Conservation (phyloP, 2,888 invertebrate genomes). For the Malthinus seriepunctatus region DNA sequence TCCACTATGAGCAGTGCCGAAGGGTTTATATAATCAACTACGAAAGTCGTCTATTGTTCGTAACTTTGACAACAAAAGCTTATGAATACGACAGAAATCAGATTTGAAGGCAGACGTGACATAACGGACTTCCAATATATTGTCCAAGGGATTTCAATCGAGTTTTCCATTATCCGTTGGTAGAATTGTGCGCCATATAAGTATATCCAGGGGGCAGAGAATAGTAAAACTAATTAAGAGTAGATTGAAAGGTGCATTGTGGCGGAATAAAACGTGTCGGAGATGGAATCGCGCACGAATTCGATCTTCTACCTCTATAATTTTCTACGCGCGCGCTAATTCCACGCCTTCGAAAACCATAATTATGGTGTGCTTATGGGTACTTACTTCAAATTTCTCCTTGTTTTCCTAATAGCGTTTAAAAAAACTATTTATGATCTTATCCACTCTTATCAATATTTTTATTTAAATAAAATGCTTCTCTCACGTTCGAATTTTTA, state of each 20-base stretch:
- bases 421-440: background rate
- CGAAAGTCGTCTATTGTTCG: slow-evolving; percentile 23
- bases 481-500: too few species aligned
- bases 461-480: background rate
- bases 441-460: background rate
- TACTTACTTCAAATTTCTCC: slow-evolving; percentile 18
- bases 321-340: slow-evolving; percentile 46
- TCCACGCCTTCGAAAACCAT: slow-evolving; percentile 46
- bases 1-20: slow-evolving; percentile 10
- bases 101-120: slow-evolving; percentile 23
- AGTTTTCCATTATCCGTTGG: slow-evolving; percentile 16
- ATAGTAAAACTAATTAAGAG: slow-evolving; percentile 44
- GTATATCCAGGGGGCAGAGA: slow-evolving; percentile 21
- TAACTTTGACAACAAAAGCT: slow-evolving; percentile 18
- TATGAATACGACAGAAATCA: slow-evolving; percentile 24
- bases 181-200: slow-evolving; percentile 15
- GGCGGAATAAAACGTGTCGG: slow-evolving; percentile 45
- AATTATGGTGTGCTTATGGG: slow-evolving; percentile 38
- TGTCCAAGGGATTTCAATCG: slow-evolving; percentile 19
- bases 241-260: slow-evolving; percentile 47
- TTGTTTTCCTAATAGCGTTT: slow-evolving; percentile 22
- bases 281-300: slow-evolving; percentile 47
- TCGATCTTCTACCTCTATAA: slow-evolving; percentile 42
- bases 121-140: slow-evolving; percentile 16
- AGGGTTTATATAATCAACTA: slow-evolving; percentile 21